Base-by-base conservation (phyloP, 2,113 vertebrate species). In the Castor canadensis region DNA sequence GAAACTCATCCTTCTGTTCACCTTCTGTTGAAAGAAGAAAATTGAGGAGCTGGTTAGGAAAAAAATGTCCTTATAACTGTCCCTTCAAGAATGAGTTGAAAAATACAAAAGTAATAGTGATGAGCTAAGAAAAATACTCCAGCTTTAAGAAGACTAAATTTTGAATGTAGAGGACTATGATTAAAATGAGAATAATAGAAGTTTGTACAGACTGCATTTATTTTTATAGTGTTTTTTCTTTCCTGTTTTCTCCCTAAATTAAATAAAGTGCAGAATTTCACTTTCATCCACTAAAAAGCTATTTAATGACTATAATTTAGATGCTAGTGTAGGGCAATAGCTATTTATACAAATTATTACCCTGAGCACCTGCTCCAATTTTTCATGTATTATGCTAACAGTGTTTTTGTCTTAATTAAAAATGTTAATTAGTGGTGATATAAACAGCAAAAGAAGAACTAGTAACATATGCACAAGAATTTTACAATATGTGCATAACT, bases 321-420 rank as follows among this genome's bases (percentile, higher is more conserved):
- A 95, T 94, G 91, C 75, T 95, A 80, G 95, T 87, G n/a, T 84
- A 95, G 94, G 96, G 97, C 96, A 98, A 97, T 93, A 97, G 95
- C 94, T 98, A 97, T 98, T 97, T 97, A 97, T 96, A 97, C 91
- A 97, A 98, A 97, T 98, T 97, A 96, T 97, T 97, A 96, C 94
- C 52, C 94, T 89, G 80, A 96, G 93, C 97, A 98, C 97, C 97
- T 98, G 97, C 80, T 97, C 94, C 93, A 96, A 81, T 96, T 97
- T 97, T 96, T 96, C 95, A 95, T 96, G 96, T 96, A 95, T 96
- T 97, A 96, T 94, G 96, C 95, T 96, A 97, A 95, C 95, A 95
- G 87, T 96, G 95, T 96, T 97, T 97, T 97, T 97, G 91, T 96
- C 95, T 98, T 97, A 97, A 97, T 97, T 98, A 97, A 97, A 97